Percentiles rank a stretch among this genome's conserved stretches.
phyloP scores from a whole-genome alignment of 2,888 invertebrate genomes.

The Polia nebulosa region DNA sequence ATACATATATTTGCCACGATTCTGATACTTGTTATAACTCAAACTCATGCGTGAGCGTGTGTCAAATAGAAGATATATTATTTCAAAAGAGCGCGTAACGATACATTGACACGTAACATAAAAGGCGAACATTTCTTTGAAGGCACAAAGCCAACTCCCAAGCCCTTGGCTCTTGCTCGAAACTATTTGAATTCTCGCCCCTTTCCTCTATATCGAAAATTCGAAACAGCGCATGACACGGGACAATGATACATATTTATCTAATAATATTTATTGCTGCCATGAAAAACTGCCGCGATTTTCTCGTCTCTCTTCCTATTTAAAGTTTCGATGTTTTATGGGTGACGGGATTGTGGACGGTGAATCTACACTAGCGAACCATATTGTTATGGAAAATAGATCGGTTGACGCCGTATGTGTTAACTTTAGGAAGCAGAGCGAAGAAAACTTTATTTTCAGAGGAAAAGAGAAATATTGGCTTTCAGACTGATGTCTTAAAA shows the following conservation, averaged over 20 bases:
- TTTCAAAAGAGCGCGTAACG: constrained; percentile 73
- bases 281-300: constrained; percentile 81
- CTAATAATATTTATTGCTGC: constrained; percentile 87
- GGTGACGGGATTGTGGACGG: constrained; percentile 61
- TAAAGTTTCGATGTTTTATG: constrained; percentile 86
- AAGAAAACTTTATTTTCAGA: constrained; percentile 11
- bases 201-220: constrained; percentile 69
- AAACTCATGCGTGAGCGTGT: constrained; percentile 44
- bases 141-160: constrained; percentile 66
- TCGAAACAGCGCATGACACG: constrained; percentile 80
- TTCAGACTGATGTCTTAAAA: background rate
- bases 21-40: constrained; percentile 45
- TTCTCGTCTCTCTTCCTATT: constrained; percentile 85
- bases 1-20: constrained; percentile 41
- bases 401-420: constrained; percentile 24
- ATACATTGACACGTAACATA: constrained; percentile 74
- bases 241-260: constrained; percentile 90
- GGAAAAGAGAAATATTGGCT: background rate
- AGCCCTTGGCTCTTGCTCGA: constrained; percentile 72
- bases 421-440: constrained; percentile 13
- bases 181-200: constrained; percentile 84
- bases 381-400: constrained; percentile 58
- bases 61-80: constrained; percentile 62
- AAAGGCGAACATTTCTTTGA: constrained; percentile 73
- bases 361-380: constrained; percentile 39